Conservation (phyloP, 2,797 vertebrate species). For the Pseudocheirus occidentalis region DNA sequence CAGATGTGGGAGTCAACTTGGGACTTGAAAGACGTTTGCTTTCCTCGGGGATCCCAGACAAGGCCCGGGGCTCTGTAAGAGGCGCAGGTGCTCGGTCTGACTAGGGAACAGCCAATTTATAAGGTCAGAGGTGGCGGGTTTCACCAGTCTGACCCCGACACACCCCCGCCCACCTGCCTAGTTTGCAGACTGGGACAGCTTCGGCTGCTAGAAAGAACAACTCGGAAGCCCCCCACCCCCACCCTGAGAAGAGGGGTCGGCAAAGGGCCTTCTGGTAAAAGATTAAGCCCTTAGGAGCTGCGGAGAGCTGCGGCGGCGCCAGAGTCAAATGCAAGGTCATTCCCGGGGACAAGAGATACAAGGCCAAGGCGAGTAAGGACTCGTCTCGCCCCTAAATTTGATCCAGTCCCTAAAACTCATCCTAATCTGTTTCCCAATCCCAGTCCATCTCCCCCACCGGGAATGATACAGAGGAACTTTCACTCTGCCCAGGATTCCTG, state of each 20-base stretch:
- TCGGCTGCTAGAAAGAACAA: constrained; percentile 1
- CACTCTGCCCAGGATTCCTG: neutral
- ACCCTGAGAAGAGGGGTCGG: neutral
- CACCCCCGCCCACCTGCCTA: neutral
- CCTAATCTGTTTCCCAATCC: neutral
- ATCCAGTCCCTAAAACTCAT: neutral
- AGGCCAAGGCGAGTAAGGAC: neutral
- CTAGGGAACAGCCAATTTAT: neutral
- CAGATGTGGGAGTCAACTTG: neutral
- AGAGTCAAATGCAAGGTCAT: neutral
- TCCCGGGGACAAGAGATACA: neutral
- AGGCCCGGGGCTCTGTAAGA: neutral
- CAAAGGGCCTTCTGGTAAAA: constrained; percentile 38
- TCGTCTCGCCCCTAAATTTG: neutral
- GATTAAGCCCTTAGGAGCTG: constrained; percentile 32
- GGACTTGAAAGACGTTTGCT: neutral
- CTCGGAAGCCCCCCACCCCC: neutral
- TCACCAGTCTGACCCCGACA: neutral
- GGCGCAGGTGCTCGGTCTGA: constrained; percentile 56
- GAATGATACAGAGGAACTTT: neutral
- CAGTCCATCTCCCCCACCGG: rapidly evolving
- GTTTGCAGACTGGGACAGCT: neutral
- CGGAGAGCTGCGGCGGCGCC: neutral
- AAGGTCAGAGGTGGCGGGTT: neutral
- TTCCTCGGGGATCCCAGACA: neutral